Evolutionary conservation across 1,140 invertebrate species (phyloP), one percentile per base, ranked within the genome.

Genomic region (Saccostrea echinata): DNA sequence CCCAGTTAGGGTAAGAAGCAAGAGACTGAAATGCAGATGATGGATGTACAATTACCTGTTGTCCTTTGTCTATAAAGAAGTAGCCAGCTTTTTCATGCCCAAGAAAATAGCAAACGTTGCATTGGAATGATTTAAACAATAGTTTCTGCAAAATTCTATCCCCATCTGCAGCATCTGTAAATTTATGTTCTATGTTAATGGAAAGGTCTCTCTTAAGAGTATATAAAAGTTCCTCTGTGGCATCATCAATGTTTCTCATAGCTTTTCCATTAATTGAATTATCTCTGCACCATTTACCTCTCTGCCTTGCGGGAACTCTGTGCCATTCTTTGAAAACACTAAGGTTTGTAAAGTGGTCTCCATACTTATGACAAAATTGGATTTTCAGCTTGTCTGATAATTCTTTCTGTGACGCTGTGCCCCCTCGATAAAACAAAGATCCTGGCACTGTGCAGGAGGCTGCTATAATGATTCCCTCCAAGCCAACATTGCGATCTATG

Each of bases 321-420:
- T 90, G 35, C 92, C 93, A 94, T 61, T 88, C 90, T 92, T 97
- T 96, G 93, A 97, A 99, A n/a, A 99, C 97, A 94, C 98, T 99
- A 0, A 99, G 94, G 52, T 98, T 95, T 18, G 97, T 99, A 4
- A 99, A 96, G 92, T 98, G 97, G 95, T 99, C 99, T 16, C 99
- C 98, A 91, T 97, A 96, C 24, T 96, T 95, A 0, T 98, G 97
- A 86, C 92, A 91, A 88, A 93, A 94, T 13, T 96, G 94, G 94
- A 98, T 98, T 94, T 98, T 99, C 53, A 88, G 86, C 86, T 90
- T 86, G 51, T 96, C 96, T 88, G 96, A 95, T 27, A 96, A 92
- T 4, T 97, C 96, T 94, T 97, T 96, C 92, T 97, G 96, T 81
- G 96, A 94, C 92, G 97, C 82, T 57, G 90, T 89, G 3, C 91